These are phyloP conservation scores for Bombus fervidus DNA, from an alignment of 1,140 invertebrate genomes.

Conservation along the genomic window DNA sequence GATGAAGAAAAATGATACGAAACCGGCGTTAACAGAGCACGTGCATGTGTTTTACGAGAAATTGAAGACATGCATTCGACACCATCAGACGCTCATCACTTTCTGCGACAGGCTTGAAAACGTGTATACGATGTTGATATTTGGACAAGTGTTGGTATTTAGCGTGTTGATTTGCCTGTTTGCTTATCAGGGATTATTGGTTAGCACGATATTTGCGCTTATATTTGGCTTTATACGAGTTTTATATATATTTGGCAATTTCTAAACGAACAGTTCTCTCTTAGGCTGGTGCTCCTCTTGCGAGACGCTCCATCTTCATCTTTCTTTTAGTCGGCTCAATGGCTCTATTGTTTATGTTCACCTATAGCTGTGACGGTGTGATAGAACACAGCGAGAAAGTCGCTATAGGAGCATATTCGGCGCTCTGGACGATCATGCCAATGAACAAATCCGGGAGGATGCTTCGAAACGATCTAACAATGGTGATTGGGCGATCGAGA, in stretches of 20 bases:
- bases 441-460: slow-evolving; percentile 26
- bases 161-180: slow-evolving; percentile 64
- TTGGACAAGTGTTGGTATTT: slow-evolving; percentile 60
- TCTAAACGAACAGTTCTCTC: not conserved
- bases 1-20: not conserved
- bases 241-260: not conserved
- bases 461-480: slow-evolving; percentile 36
- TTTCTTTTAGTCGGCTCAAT: not conserved
- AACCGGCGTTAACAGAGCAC: fast-evolving
- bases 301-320: not conserved
- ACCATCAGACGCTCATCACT: slow-evolving; percentile 50
- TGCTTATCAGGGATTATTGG: slow-evolving; percentile 54
- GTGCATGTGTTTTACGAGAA: not conserved
- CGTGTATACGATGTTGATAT: slow-evolving; percentile 49
- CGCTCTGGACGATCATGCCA: not conserved
- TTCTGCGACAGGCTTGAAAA: slow-evolving; percentile 51
- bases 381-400: slow-evolving; percentile 33
- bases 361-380: slow-evolving; percentile 46
- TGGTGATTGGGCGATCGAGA: slow-evolving; percentile 51
- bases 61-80: slow-evolving; percentile 39
- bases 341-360: slow-evolving; percentile 45
- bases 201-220: not conserved
- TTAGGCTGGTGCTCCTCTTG: too few relatives aligned
- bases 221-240: too few relatives aligned
- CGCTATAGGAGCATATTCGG: not conserved